phyloP scores from a whole-genome alignment of 2,888 invertebrate genomes.

The Ochlodes sylvanus region DNA sequence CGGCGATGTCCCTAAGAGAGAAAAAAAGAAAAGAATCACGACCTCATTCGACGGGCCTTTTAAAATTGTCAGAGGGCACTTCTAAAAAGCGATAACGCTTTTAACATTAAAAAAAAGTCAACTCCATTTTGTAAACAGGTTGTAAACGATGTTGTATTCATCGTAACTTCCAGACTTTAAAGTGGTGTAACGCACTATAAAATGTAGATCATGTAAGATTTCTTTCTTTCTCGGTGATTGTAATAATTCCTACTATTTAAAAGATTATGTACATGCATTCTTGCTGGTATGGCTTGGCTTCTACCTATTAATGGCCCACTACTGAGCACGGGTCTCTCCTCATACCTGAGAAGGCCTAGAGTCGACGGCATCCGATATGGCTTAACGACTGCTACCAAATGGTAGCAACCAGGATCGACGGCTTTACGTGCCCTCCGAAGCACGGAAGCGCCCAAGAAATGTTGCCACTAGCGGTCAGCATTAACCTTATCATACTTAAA shows the following conservation, averaged over 20 bases:
- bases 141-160: constrained; percentile 67
- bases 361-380: too few relatives aligned
- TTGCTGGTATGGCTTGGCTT: too few relatives aligned
- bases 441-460: too few relatives aligned
- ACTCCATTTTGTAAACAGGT: constrained; percentile 75
- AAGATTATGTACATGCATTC: too few relatives aligned
- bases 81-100: constrained; percentile 73
- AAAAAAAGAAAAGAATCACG: constrained; percentile 57
- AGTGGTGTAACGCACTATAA: constrained; percentile 28
- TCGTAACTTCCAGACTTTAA: constrained; percentile 39
- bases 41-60: constrained; percentile 60
- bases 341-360: too few relatives aligned
- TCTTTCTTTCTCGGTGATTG: background rate
- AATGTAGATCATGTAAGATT: constrained; percentile 1
- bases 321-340: too few relatives aligned
- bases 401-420: too few relatives aligned
- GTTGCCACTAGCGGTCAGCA: too few relatives aligned
- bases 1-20: constrained; percentile 50
- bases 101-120: constrained; percentile 69
- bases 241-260: background rate
- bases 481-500: too few relatives aligned
- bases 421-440: too few relatives aligned
- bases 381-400: too few relatives aligned
- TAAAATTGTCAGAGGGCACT: constrained; percentile 73
- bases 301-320: too few relatives aligned